Evolutionary conservation across 2,888 invertebrate species (phyloP).

Genomic region (Chrysopilus asiliformis): DNA sequence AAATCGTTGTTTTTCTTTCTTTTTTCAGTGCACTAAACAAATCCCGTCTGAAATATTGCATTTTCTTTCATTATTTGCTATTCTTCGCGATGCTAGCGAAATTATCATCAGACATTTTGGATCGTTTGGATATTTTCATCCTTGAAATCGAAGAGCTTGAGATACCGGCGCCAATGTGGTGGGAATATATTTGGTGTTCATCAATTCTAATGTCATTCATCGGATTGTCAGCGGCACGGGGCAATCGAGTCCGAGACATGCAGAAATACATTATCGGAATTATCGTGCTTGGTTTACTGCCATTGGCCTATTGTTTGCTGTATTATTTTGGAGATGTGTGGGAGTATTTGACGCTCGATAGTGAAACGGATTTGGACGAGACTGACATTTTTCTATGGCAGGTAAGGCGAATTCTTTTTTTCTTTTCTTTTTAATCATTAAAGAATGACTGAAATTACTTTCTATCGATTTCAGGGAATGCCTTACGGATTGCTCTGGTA

Average conservation of each 20-base stretch:
- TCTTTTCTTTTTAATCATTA: conserved; percentile 4
- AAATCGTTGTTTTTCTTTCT: conserved; percentile 17
- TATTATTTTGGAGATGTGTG: conserved; percentile 77
- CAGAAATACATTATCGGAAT: conserved; percentile 72
- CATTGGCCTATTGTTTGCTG: conserved; percentile 64
- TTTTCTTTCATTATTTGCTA: conserved; percentile 83
- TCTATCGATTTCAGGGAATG: conserved; percentile 50
- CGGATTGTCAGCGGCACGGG: conserved; percentile 73
- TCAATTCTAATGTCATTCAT: conserved; percentile 73
- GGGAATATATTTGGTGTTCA: conserved; percentile 90
- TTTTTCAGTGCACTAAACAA: conserved; percentile 87
- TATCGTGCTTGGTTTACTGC: conserved; percentile 61
- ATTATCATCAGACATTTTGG: conserved; percentile 80
- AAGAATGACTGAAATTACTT: conserved; percentile 6
- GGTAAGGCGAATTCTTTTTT: conserved; percentile 38
- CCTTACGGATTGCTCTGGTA: conserved; percentile 90
- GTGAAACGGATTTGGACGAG: conserved; percentile 44
- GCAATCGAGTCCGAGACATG: conserved; percentile 65
- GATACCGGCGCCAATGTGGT: conserved; percentile 65
- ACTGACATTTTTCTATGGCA: conserved; percentile 68
- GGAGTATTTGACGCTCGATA: conserved; percentile 53
- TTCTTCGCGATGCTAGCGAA: conserved; percentile 85
- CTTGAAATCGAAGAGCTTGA: conserved; percentile 86
- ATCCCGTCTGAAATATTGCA: conserved; percentile 85
- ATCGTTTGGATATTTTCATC: conserved; percentile 85